These are phyloP conservation scores for Drosophila nebulosa DNA, from an alignment of 1,140 invertebrate genomes.

Conservation along the genomic window DNA sequence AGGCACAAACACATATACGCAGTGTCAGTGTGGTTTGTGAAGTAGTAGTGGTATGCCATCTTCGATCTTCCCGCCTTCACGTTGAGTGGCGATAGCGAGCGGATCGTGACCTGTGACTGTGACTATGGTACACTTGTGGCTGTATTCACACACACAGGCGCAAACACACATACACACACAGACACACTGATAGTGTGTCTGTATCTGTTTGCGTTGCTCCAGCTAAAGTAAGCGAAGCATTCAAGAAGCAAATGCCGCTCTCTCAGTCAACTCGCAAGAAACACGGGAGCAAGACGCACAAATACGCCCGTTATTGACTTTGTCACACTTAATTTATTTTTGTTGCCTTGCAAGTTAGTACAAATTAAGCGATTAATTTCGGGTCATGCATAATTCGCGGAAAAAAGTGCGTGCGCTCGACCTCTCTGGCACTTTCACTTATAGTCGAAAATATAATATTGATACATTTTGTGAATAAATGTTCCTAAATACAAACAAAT, in stretches of 20 bases:
- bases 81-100: constrained; percentile 8
- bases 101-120: constrained; percentile 54
- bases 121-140: constrained; percentile 37
- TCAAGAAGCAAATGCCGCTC: constrained; percentile 52
- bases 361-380: constrained; percentile 28
- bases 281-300: constrained; percentile 50
- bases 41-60: constrained; percentile 45
- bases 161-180: neutral
- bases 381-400: neutral
- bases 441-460: neutral
- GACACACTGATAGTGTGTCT: neutral
- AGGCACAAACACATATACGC: neutral
- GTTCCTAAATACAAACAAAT: neutral
- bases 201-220: constrained; percentile 53
- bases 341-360: constrained; percentile 26
- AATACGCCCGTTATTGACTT: constrained; percentile 41
- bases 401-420: neutral
- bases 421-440: neutral
- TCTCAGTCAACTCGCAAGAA: constrained; percentile 55
- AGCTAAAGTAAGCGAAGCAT: constrained; percentile 58
- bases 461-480: neutral
- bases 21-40: neutral
- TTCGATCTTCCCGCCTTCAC: constrained; percentile 65
- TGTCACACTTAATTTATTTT: constrained; percentile 34
- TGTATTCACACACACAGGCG: constrained; percentile 7